These are phyloP conservation scores for Vulpes ferrilata DNA, from an alignment of 2,113 vertebrate species.

Conservation along the genomic window DNA sequence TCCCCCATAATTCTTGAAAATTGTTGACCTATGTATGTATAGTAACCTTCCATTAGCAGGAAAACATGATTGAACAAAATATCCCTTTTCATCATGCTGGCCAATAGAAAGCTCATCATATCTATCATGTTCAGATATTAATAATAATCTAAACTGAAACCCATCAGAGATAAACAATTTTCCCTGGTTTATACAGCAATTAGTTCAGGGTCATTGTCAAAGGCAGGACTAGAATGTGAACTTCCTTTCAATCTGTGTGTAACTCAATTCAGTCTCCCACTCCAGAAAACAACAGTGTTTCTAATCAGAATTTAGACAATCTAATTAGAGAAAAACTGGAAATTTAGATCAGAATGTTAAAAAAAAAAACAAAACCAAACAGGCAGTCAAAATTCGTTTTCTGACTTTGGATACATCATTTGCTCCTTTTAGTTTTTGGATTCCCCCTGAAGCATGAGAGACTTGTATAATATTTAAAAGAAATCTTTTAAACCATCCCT, in stretches of 20 bases:
- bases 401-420: not conserved
- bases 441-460: not conserved
- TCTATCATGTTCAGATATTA: not conserved
- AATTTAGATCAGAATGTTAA: not conserved
- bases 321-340: conserved; percentile 31
- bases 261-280: not conserved
- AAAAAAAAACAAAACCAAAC: not conserved
- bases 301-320: not conserved
- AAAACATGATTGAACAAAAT: not conserved
- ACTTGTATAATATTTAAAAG: not conserved
- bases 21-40: not conserved
- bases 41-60: not conserved
- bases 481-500: not conserved
- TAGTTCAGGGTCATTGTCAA: not conserved
- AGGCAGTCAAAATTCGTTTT: not conserved
- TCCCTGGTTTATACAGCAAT: conserved; percentile 1
- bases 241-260: not conserved
- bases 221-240: not conserved
- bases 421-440: not conserved
- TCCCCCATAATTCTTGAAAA: not conserved
- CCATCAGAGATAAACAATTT: not conserved
- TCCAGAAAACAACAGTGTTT: conserved; percentile 23
- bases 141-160: conserved; percentile 47
- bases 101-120: not conserved
- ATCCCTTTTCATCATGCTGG: not conserved